A percentile compares a stretch with the other conserved stretches of the same genome.
phyloP scores from a whole-genome alignment of 2,797 vertebrate genomes.

The Sus cebifrons region DNA sequence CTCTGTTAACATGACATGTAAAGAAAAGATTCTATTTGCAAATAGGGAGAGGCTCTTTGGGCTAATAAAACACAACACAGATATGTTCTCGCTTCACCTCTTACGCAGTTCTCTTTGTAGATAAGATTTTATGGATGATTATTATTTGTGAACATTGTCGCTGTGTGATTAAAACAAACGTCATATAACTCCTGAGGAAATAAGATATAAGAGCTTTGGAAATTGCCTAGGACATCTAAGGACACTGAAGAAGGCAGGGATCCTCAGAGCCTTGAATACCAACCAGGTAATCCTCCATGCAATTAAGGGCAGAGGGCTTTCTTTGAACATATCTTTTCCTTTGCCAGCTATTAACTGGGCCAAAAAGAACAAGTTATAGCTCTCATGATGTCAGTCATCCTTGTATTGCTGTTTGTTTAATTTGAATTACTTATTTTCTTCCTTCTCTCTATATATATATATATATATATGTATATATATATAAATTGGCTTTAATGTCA shows the following conservation, averaged over 20 bases:
- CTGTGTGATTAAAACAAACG: slow-evolving; percentile 18
- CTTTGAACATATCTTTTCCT: not conserved
- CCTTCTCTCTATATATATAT: not conserved
- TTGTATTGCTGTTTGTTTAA: not conserved
- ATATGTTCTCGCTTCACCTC: not conserved
- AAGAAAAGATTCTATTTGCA: slow-evolving; percentile 70
- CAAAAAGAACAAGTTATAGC: not conserved
- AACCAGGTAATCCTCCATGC: slow-evolving; percentile 68
- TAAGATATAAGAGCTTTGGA: slow-evolving; percentile 68
- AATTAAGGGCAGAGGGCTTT: not conserved
- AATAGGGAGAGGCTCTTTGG: slow-evolving; percentile 46
- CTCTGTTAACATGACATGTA: not conserved
- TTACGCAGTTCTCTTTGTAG: not conserved
- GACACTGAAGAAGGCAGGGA: not conserved
- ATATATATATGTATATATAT: not conserved
- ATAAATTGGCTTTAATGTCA: not conserved
- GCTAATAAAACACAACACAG: not conserved
- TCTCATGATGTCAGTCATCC: not conserved
- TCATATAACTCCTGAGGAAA: not conserved
- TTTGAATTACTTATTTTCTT: not conserved
- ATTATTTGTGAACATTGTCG: slow-evolving; percentile 62
- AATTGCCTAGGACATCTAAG: not conserved
- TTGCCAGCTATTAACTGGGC: not conserved
- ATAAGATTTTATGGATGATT: slow-evolving; percentile 73
- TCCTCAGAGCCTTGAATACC: not conserved